A percentile compares a stretch with the other conserved stretches of the same genome.
These are phyloP conservation scores for Engystomops pustulosus DNA, from an alignment of 2,113 vertebrate species.

Conservation along the genomic window DNA sequence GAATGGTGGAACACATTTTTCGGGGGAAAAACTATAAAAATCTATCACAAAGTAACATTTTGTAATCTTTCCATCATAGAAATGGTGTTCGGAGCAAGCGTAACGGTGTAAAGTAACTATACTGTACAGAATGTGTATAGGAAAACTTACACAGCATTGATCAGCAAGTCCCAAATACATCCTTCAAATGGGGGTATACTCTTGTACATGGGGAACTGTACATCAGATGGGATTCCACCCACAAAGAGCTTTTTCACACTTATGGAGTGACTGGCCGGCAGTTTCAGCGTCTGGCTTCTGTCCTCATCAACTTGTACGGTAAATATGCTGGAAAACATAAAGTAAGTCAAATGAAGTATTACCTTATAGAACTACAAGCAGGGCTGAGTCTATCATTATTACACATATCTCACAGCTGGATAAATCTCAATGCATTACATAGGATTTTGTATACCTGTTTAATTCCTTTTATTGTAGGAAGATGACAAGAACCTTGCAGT, in stretches of 20 bases:
- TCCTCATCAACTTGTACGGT: conserved; percentile 93
- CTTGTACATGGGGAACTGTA: conserved; percentile 78
- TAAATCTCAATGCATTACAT: no score
- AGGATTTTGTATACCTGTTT: background rate
- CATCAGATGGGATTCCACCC: conserved; percentile 82
- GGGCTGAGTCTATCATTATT: no score
- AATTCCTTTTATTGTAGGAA: background rate
- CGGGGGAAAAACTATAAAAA: no score
- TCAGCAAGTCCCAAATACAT: conserved; percentile 96
- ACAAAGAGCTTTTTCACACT: conserved; percentile 86
- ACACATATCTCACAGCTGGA: no score
- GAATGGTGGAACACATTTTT: no score
- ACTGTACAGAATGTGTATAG: background rate
- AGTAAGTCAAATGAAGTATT: background rate
- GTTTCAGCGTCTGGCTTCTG: conserved; percentile 75
- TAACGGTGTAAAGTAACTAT: background rate
- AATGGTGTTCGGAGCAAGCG: background rate
- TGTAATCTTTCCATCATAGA: background rate
- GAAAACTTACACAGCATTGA: conserved; percentile 86
- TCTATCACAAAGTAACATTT: background rate
- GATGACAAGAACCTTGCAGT: background rate
- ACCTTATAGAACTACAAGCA: background rate
- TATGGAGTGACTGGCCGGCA: conserved; percentile 82
- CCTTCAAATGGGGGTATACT: conserved; percentile 87
- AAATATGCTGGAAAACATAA: conserved; percentile 76